A percentile compares a stretch with the other conserved stretches of the same genome.
These are phyloP conservation scores for Pitta sordida DNA, from an alignment of 2,113 vertebrate genomes.

Conservation along the genomic window DNA sequence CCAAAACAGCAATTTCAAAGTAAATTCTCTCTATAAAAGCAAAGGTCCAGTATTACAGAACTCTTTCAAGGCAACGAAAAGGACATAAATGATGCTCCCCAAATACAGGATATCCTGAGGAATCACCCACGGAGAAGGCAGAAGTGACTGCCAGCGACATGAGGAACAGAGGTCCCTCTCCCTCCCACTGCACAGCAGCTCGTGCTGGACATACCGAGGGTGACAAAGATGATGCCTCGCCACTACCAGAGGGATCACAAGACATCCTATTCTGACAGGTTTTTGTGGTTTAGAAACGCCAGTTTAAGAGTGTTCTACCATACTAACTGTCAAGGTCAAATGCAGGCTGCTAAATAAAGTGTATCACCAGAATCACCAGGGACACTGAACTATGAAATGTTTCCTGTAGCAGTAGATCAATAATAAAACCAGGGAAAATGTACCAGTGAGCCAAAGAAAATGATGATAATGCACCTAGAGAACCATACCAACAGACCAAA, in stretches of 20 bases:
- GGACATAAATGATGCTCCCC: neutral
- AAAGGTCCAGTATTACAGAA: neutral
- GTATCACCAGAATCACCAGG: no score
- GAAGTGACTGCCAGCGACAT: neutral
- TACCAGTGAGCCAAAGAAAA: neutral
- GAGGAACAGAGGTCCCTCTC: neutral
- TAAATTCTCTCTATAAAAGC: neutral
- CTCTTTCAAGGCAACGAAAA: neutral
- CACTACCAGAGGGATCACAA: no score
- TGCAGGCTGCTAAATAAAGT: neutral
- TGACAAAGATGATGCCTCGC: neutral
- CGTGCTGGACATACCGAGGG: neutral
- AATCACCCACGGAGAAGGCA: accelerated
- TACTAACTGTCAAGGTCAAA: neutral
- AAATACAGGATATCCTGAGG: neutral
- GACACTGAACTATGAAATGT: neutral
- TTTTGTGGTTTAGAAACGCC: neutral
- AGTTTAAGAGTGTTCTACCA: neutral
- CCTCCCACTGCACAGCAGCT: neutral
- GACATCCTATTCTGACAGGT: accelerated
- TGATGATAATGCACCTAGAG: neutral
- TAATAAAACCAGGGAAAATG: neutral
- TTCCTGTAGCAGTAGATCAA: neutral
- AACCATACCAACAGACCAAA: neutral
- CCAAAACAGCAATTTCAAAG: neutral